These are phyloP conservation scores for Drosophila colorata DNA, from an alignment of 2,888 invertebrate genomes.

Conservation along the genomic window DNA sequence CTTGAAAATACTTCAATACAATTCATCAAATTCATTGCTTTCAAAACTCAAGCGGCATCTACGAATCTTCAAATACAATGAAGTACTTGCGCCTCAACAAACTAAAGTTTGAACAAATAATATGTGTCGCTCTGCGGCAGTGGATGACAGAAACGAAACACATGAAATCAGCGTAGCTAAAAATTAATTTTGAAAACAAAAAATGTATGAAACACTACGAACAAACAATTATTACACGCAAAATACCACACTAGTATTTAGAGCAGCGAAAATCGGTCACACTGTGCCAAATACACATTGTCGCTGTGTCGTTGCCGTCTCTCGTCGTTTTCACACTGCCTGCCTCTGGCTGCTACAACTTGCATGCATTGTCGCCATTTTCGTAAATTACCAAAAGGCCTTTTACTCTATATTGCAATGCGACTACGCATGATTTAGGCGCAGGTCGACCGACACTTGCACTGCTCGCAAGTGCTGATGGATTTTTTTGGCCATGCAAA, in stretches of 20 bases:
- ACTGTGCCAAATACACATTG: constrained; percentile 77
- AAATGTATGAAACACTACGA: background rate
- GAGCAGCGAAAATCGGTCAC: constrained; percentile 59
- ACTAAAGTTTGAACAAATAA: background rate
- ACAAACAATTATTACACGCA: constrained; percentile 22
- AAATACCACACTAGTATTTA: constrained; percentile 58
- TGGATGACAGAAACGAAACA: background rate
- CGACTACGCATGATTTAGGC: constrained; percentile 48
- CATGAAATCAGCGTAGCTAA: too few species aligned
- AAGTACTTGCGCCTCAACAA: background rate
- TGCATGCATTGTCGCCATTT: constrained; percentile 84
- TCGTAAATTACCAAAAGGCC: constrained; percentile 79
- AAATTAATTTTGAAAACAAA: too few species aligned
- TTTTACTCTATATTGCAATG: constrained; percentile 58
- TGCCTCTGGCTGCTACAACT: constrained; percentile 45
- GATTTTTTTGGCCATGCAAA: constrained; percentile 27
- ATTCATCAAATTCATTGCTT: constrained; percentile 1
- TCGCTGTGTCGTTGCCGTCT: constrained; percentile 33
- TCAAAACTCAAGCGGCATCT: constrained; percentile 1
- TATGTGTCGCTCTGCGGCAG: background rate
- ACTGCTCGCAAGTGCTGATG: constrained; percentile 31
- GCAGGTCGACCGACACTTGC: constrained; percentile 51
- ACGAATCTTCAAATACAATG: background rate
- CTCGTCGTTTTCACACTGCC: constrained; percentile 35
- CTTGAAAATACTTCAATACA: constrained; percentile 27